phyloP scores from a whole-genome alignment of 2,888 invertebrate species.

The Philereme vetulata region DNA sequence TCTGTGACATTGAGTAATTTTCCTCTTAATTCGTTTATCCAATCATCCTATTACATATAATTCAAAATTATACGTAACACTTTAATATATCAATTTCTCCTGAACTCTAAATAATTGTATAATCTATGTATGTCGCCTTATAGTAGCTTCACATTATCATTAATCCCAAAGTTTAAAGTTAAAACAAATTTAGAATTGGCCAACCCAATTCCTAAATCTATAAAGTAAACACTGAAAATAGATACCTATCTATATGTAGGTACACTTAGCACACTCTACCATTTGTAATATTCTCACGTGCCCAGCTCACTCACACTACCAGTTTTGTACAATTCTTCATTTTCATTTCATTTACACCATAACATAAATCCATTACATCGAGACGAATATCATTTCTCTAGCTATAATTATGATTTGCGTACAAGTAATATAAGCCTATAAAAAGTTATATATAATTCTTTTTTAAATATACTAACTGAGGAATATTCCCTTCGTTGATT shows the following conservation, averaged over 20 bases:
- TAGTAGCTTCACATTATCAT: slow-evolving; percentile 62
- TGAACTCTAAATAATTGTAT: slow-evolving; percentile 61
- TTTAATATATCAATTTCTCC: slow-evolving; percentile 67
- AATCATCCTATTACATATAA: slow-evolving; percentile 65
- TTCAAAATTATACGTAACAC: slow-evolving; percentile 70
- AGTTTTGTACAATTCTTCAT: slow-evolving; percentile 54
- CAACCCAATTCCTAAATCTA: slow-evolving; percentile 54
- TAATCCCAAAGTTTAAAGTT: slow-evolving; percentile 60
- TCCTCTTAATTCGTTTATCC: slow-evolving; percentile 58
- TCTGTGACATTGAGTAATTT: slow-evolving; percentile 68
- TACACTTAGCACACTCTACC: slow-evolving; percentile 51
- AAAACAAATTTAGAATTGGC: slow-evolving; percentile 53
- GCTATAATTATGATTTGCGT: slow-evolving; percentile 53
- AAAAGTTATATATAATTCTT: slow-evolving; percentile 59
- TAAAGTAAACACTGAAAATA: slow-evolving; percentile 50
- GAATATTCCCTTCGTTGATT: slow-evolving; percentile 54
- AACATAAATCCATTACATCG: slow-evolving; percentile 64
- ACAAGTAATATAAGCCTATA: slow-evolving; percentile 66
- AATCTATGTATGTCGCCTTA: slow-evolving; percentile 71
- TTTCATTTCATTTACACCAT: slow-evolving; percentile 49
- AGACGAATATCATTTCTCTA: slow-evolving; percentile 54
- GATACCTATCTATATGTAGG: slow-evolving; percentile 50
- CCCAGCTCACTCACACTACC: slow-evolving; percentile 37
- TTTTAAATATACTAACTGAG: slow-evolving; percentile 60
- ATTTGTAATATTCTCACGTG: slow-evolving; percentile 39